These are phyloP conservation scores for Drosophila parthenogenetica DNA, from an alignment of 2,888 invertebrate genomes.

Conservation along the genomic window DNA sequence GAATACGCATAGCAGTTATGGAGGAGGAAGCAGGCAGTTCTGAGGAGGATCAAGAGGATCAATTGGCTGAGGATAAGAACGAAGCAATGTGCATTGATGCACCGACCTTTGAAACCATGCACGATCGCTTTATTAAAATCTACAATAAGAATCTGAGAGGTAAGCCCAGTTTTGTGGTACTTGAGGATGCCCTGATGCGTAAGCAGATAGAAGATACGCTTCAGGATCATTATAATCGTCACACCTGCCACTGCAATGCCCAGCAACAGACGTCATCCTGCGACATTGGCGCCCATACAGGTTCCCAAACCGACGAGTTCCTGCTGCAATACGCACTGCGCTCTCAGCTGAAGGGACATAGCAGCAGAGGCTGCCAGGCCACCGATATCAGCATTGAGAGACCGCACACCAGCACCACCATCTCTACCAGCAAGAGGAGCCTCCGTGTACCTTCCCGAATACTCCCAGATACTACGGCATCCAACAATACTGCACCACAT, in stretches of 20 bases:
- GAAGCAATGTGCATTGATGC: conserved; percentile 4
- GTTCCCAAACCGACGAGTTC: conserved; percentile 54
- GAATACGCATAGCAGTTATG: conserved; percentile 40
- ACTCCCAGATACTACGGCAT: neutral
- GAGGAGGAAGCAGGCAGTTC: conserved; percentile 41
- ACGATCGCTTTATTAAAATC: conserved; percentile 38
- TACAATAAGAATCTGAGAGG: conserved; percentile 35
- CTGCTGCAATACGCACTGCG: conserved; percentile 27
- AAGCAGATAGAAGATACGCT: conserved; percentile 29
- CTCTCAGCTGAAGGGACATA: conserved; percentile 14
- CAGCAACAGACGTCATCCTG: conserved; percentile 41
- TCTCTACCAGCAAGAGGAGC: neutral
- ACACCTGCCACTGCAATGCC: conserved; percentile 22
- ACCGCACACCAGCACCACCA: neutral
- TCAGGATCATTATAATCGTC: conserved; percentile 16
- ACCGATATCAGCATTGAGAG: conserved; percentile 18
- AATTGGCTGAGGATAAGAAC: neutral
- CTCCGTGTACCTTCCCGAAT: neutral
- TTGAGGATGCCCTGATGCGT: conserved; percentile 42
- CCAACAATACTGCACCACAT: conserved; percentile 28
- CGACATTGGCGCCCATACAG: conserved; percentile 37
- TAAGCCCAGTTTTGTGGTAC: conserved; percentile 65
- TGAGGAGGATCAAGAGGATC: conserved; percentile 22
- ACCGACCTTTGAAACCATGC: conserved; percentile 18
- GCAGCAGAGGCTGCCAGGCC: conserved; percentile 46